Base-by-base conservation (phyloP, 2,888 invertebrate genomes). In the Diaphora mendica region DNA sequence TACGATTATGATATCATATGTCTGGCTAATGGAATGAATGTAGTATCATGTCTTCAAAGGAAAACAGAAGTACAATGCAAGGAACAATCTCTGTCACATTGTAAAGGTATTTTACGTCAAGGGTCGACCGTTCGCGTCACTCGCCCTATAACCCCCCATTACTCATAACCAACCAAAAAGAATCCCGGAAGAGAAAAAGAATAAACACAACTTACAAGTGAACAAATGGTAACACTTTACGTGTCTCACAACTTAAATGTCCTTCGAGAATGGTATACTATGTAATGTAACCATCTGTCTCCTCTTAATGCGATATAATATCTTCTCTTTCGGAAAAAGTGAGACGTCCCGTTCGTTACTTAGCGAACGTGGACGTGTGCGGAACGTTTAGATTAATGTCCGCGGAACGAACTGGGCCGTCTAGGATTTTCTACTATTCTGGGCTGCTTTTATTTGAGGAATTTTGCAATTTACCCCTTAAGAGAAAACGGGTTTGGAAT, bases 221-320 rank as follows among this genome's bases (percentile, higher is more conserved):
- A 92, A 93, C 91, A 93, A 93, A 94, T 93, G 90, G 91, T 86
- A 90, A 92, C 94, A 93, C 93, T 94, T 91, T 93, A 92, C 91
- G 92, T 91, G 91, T 90, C 91, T 90, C 91, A 91, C 92, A 92
- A 93, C 91, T 92, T 92, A 92, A 93, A 92, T 88, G 91, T 88
- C 89, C 87, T 88, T 86, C 82, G 88, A 89, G 90, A 92, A 92
- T 92, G 91, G 91, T 89, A 91, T 91, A 90, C 90, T 87, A 89
- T 88, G 89, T 93, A 93, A 92, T 91, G 93, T 90, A 88, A 80
- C 91, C 91, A 93, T 93, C 88, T 89, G 91, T 93, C 92, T 91
- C 75, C 84, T 82, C 86, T 88, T 91, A 91, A 91, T 92, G 91
- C 87, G 86, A 89, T 91, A 91, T 92, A 90, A 89, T 91, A 90